Percentiles rank a stretch among this genome's conserved stretches.
These are phyloP conservation scores for Lepidonotus clava DNA, from an alignment of 2,888 invertebrate genomes.

Conservation along the genomic window DNA sequence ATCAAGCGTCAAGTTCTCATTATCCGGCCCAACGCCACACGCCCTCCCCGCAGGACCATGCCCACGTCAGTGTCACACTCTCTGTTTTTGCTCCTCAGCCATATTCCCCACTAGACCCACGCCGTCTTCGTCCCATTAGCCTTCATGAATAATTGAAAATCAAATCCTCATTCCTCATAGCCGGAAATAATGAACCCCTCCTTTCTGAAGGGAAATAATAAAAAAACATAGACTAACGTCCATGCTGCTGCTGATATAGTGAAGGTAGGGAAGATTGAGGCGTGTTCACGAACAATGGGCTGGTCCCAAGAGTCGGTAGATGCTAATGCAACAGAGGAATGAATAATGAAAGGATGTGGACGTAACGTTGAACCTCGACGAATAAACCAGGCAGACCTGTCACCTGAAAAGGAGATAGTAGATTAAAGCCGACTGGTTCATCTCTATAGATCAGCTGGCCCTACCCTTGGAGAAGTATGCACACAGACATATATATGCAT, in stretches of 20 bases:
- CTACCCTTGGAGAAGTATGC: neutral
- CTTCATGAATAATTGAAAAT: slow-evolving; percentile 22
- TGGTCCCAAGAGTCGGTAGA: neutral
- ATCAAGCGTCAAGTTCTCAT: slow-evolving; percentile 31
- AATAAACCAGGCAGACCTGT: neutral
- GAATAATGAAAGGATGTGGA: slow-evolving; percentile 4
- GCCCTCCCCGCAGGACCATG: neutral
- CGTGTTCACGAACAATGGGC: neutral
- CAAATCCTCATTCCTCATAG: slow-evolving; percentile 25
- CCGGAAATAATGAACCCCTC: too few relatives aligned
- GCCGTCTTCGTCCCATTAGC: neutral
- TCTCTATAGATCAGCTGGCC: neutral
- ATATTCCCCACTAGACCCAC: neutral
- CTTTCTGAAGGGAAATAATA: too few relatives aligned
- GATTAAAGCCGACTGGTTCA: neutral
- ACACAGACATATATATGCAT: neutral
- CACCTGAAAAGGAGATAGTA: neutral
- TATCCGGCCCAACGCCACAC: neutral
- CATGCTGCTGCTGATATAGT: too few relatives aligned
- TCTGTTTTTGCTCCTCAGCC: neutral
- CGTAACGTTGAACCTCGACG: neutral
- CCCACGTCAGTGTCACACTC: neutral
- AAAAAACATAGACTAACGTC: too few relatives aligned
- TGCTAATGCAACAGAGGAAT: neutral
- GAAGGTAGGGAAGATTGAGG: neutral